phyloP scores from a whole-genome alignment of 2,797 vertebrate genomes.

The Anolis apletophallus region DNA sequence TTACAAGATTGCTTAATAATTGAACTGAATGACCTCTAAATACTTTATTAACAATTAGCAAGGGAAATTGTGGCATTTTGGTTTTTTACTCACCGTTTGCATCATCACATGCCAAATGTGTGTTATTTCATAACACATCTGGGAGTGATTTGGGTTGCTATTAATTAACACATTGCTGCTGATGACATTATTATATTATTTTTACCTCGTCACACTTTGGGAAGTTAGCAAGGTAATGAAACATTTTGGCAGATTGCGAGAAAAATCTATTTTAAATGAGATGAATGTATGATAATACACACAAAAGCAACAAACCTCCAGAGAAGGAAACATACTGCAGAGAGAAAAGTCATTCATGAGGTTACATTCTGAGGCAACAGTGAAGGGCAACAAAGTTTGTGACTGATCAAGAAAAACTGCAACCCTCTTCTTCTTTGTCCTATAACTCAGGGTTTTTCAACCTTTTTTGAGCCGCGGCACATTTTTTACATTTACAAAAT shows the following conservation, averaged over 20 bases:
- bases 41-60: slow-evolving; percentile 69
- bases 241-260: slow-evolving; percentile 7
- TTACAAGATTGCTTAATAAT: slow-evolving; percentile 74
- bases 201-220: slow-evolving; percentile 44
- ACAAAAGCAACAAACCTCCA: not conserved
- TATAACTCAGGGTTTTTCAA: no score
- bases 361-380: no score
- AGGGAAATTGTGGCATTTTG: slow-evolving; percentile 56
- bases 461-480: no score
- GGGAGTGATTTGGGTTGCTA: slow-evolving; percentile 58
- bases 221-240: slow-evolving; percentile 52
- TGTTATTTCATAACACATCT: slow-evolving; percentile 54
- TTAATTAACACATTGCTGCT: slow-evolving; percentile 66
- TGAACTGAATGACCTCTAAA: slow-evolving; percentile 67
- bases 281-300: no score
- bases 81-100: slow-evolving; percentile 9
- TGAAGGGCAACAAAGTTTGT: not conserved
- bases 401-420: not conserved
- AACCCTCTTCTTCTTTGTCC: no score
- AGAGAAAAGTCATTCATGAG: not conserved
- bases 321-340: not conserved
- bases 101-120: slow-evolving; percentile 31
- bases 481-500: no score
- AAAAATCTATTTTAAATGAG: slow-evolving; percentile 10
- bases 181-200: slow-evolving; percentile 59